Conservation (phyloP, 1,140 invertebrate species). For the Drosophila tropicalis region DNA sequence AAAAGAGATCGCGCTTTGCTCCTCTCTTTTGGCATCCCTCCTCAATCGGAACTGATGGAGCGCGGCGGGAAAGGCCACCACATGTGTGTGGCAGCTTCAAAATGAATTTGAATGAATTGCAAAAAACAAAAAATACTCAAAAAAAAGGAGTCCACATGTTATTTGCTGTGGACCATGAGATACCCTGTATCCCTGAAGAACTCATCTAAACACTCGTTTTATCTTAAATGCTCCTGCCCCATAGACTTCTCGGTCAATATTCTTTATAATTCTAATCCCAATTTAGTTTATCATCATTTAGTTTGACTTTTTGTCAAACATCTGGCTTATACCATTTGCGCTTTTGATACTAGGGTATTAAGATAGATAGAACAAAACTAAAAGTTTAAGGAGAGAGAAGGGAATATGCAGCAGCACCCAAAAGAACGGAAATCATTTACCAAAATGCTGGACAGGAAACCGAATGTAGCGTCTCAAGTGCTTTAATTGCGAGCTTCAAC, state of each 20-base stretch:
- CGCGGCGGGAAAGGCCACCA: background rate
- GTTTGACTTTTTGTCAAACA: too few species aligned
- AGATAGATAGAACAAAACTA: conserved; percentile 5
- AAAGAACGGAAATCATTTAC: conserved; percentile 52
- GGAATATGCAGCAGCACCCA: background rate
- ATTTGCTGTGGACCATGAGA: too few species aligned
- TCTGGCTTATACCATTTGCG: too few species aligned
- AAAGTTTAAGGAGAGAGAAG: background rate
- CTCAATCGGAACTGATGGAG: background rate
- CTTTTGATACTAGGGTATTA: background rate
- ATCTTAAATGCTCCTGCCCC: too few species aligned
- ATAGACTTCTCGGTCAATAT: too few species aligned
- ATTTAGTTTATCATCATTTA: too few species aligned
- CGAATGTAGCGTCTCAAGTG: conserved; percentile 48
- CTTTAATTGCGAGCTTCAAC: conserved; percentile 42
- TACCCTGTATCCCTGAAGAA: too few species aligned
- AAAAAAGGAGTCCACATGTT: background rate
- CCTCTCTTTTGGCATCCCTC: background rate
- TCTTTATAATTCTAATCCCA: too few species aligned
- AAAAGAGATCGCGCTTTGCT: conserved; percentile 1
- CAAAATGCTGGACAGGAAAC: conserved; percentile 10
- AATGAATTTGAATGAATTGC: conserved; percentile 13
- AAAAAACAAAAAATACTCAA: conserved; percentile 4
- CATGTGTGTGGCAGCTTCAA: conserved; percentile 13
- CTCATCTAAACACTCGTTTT: too few species aligned